Base-by-base conservation (phyloP, 2,113 vertebrate species). In the Myiopsitta monachus region DNA sequence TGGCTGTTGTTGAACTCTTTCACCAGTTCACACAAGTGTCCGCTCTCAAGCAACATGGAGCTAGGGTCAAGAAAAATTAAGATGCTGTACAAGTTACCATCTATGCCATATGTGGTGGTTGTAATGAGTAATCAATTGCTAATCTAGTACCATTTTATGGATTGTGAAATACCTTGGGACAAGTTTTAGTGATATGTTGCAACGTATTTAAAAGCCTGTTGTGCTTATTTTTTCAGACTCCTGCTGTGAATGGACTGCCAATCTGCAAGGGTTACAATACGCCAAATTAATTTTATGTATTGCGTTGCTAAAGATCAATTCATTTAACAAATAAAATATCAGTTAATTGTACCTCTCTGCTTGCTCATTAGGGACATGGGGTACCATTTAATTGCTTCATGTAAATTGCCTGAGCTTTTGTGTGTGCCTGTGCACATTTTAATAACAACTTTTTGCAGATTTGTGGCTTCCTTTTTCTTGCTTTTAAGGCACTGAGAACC, bases 271-370 rank as follows among this genome's bases (percentile, higher is more conserved):
- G 77, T 75, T 95, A 87, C 26, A 19, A 46, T 26, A 63, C 61
- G 66, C 51, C 70, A 91, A 82, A 96, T 92, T 92, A 77, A 90
- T 89, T 95, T 91, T 82, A 87, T 72, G 44, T 91, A 94, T 91
- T 43, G 36, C 63, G 68, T 69, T 89, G 77, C 33, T 74, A 92
- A 95, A 96, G 84, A 87, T 95, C 69, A 3, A 85, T 95, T 87
- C 78, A 89, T 92, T 95, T 94, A 94, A 75, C 70, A 95, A 91
- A 95, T 73, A 91, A 89, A 82, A 72, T 82, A 92, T 62, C 16
- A 69, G 57, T 82, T 87, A 95, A 92, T 87, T 92, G 69, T 91
- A 79, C 95, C 57, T 82, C 73, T 70, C 66, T 57, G 52, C 49
- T 91, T 89, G 55, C 22, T 87, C 62, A 79, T 82, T 87, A 85